Evolutionary conservation across 2,888 invertebrate genomes (phyloP).

Genomic region (Eurytoma adleriae): DNA sequence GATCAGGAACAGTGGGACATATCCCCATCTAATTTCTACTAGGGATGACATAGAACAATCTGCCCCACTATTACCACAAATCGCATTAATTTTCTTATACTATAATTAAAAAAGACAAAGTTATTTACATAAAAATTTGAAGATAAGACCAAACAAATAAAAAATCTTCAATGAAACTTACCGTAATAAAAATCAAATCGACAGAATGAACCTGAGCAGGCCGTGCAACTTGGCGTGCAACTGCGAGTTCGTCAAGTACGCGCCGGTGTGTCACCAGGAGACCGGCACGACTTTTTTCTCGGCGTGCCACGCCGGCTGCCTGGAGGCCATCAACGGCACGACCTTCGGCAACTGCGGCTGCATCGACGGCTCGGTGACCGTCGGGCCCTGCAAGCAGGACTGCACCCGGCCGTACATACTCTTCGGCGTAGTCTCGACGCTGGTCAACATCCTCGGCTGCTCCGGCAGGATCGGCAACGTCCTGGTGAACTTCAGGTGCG

Average conservation of each 20-base stretch:
- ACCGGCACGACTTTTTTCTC: constrained; percentile 82
- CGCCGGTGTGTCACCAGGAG: constrained; percentile 81
- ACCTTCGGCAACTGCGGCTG: constrained; percentile 71
- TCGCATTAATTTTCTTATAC: no score
- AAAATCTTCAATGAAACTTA: no score
- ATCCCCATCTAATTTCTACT: no score
- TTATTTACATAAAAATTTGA: no score
- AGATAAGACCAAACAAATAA: no score
- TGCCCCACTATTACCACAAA: no score
- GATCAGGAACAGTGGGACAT: no score
- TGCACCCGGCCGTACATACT: constrained; percentile 73
- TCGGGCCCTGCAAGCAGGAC: constrained; percentile 72
- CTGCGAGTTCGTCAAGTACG: constrained; percentile 80
- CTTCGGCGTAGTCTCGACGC: constrained; percentile 77
- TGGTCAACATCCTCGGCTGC: constrained; percentile 80
- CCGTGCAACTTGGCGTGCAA: constrained; percentile 80
- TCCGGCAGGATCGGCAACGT: constrained; percentile 83
- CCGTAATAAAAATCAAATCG: constrained; percentile 21
- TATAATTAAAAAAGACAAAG: no score
- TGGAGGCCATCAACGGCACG: constrained; percentile 67
- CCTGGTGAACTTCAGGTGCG: constrained; percentile 82
- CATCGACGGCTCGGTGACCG: constrained; percentile 60
- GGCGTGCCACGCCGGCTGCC: constrained; percentile 86
- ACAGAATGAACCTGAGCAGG: constrained; percentile 77
- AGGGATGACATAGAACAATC: no score